Conservation (phyloP, 2,888 invertebrate genomes). For the Apodemia zela region DNA sequence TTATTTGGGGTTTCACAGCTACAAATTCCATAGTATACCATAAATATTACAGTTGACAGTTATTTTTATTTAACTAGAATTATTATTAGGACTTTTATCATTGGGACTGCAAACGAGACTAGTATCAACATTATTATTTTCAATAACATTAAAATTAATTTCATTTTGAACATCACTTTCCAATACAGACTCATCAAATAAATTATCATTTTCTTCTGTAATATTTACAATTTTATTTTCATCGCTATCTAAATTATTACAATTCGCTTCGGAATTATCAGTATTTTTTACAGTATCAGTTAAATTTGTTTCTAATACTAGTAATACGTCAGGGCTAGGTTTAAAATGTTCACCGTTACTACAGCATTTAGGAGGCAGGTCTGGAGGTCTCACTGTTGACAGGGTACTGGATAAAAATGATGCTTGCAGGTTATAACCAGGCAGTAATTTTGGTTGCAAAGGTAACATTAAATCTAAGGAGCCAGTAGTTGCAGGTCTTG, state of each 20-base stretch:
- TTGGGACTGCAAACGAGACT: constrained; percentile 39
- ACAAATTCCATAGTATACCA: constrained; percentile 29
- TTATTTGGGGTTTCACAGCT: constrained; percentile 51
- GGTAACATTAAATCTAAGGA: constrained; percentile 85
- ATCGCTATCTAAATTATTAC: constrained; percentile 49
- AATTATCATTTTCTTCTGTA: constrained; percentile 41
- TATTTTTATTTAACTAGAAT: constrained; percentile 52
- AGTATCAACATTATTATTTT: constrained; percentile 45
- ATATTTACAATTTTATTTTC: constrained; percentile 43
- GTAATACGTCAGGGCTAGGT: constrained; percentile 53
- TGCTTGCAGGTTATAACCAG: constrained; percentile 75
- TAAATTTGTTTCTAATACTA: constrained; percentile 58
- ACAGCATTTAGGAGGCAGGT: constrained; percentile 42
- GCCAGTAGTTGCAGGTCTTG: constrained; percentile 85
- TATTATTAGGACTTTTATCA: constrained; percentile 70
- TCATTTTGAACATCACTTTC: constrained; percentile 48
- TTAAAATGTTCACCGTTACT: constrained; percentile 47
- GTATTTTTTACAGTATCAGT: constrained; percentile 35
- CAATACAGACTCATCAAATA: constrained; percentile 21
- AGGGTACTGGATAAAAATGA: constrained; percentile 73
- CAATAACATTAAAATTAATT: constrained; percentile 68
- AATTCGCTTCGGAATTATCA: constrained; percentile 42
- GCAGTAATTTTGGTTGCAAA: constrained; percentile 85
- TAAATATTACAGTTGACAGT: constrained; percentile 34
- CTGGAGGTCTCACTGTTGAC: constrained; percentile 72